phyloP scores from a whole-genome alignment of 1,140 invertebrate genomes.

The Hyphantria cunea region DNA sequence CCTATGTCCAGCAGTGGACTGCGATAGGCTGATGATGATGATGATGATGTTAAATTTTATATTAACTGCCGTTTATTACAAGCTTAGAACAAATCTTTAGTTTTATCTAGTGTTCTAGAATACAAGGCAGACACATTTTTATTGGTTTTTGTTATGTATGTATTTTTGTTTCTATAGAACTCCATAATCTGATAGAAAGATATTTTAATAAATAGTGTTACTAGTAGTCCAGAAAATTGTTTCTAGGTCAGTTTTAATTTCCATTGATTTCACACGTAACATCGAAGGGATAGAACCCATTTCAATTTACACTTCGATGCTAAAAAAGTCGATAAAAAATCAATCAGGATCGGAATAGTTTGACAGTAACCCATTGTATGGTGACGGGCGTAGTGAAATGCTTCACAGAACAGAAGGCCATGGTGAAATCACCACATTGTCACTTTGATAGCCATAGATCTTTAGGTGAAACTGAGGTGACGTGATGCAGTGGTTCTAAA shows the following conservation, averaged over 20 bases:
- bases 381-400: slow-evolving; percentile 68
- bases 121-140: too few relatives aligned
- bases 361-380: slow-evolving; percentile 68
- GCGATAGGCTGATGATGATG: too few relatives aligned
- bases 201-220: too few relatives aligned
- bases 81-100: too few relatives aligned
- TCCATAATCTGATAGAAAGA: too few relatives aligned
- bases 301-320: slow-evolving; percentile 58
- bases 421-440: slow-evolving; percentile 66
- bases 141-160: too few relatives aligned
- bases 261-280: slow-evolving; percentile 33
- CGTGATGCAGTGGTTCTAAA: slow-evolving; percentile 47
- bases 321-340: slow-evolving; percentile 71
- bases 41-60: too few relatives aligned
- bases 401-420: slow-evolving; percentile 59
- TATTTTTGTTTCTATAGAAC: too few relatives aligned
- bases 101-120: too few relatives aligned
- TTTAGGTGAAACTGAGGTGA: slow-evolving; percentile 40
- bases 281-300: slow-evolving; percentile 46
- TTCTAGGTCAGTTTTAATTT: slow-evolving; percentile 13
- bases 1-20: too few relatives aligned
- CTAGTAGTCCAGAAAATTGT: too few relatives aligned
- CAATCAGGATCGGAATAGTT: slow-evolving; percentile 67
- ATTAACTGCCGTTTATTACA: too few relatives aligned
- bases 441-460: slow-evolving; percentile 57